Evolutionary conservation across 2,797 vertebrate genomes (phyloP).

Genomic region (Choloepus didactylus): DNA sequence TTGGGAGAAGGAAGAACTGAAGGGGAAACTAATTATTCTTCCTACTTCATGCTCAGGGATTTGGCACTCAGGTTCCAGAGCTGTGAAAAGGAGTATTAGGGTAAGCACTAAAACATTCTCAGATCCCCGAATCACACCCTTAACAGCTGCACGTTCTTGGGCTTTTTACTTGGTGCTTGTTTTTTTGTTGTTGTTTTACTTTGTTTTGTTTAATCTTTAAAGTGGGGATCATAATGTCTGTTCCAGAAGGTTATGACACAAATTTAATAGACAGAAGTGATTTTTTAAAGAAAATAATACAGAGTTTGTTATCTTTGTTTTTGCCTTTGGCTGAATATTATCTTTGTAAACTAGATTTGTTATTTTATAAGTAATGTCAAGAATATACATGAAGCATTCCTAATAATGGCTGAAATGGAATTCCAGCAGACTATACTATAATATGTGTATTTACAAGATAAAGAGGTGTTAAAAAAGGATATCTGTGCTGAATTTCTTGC

Average conservation of each 20-base stretch:
- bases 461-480: neutral
- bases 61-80: neutral
- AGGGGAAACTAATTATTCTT: neutral
- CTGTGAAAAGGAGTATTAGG: neutral
- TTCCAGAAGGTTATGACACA: constrained; percentile 19
- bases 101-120: neutral
- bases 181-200: neutral
- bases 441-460: constrained; percentile 55
- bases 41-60: neutral
- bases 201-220: constrained; percentile 18
- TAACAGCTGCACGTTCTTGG: neutral
- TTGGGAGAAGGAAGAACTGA: neutral
- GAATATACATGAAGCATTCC: neutral
- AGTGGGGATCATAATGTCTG: constrained; percentile 20
- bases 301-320: constrained; percentile 19
- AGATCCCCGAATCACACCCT: neutral
- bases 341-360: neutral
- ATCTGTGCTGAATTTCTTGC: neutral
- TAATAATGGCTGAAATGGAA: neutral
- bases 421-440: neutral
- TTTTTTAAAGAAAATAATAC: constrained; percentile 32
- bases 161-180: neutral
- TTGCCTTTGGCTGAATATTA: neutral
- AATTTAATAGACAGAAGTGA: constrained; percentile 23
- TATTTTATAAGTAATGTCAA: constrained; percentile 3